Conservation (phyloP, 2,113 vertebrate species). For the Calyptomena viridis region DNA sequence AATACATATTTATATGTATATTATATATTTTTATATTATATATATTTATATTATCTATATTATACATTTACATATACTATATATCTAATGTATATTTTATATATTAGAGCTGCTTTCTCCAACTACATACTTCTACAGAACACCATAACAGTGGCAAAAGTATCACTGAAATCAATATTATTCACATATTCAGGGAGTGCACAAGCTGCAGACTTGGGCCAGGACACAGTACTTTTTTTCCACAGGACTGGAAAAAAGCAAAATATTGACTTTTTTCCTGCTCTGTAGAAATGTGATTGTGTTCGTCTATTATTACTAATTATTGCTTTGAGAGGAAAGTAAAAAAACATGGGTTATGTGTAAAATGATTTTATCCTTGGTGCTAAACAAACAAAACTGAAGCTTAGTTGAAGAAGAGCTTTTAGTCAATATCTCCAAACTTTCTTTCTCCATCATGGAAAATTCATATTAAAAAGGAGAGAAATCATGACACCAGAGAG, state of each 20-base stretch:
- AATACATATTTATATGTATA: too few species aligned
- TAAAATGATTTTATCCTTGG: not conserved
- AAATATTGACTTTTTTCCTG: not conserved
- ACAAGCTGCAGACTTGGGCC: not conserved
- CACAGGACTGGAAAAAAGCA: not conserved
- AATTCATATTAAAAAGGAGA: not conserved
- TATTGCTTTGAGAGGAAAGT: not conserved
- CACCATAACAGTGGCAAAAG: not conserved
- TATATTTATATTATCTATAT: too few species aligned
- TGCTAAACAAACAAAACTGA: not conserved
- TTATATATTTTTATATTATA: too few species aligned
- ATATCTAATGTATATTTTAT: not conserved
- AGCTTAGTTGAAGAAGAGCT: not conserved
- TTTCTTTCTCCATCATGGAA: not conserved
- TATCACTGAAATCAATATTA: not conserved
- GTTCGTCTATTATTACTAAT: not conserved
- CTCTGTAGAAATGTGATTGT: not conserved
- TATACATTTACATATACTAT: too few species aligned
- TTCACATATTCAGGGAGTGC: not conserved
- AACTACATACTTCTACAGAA: not conserved
- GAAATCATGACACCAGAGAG: not conserved
- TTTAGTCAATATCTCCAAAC: not conserved
- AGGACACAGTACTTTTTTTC: accelerated
- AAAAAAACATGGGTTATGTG: not conserved
- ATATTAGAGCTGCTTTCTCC: not conserved